phyloP scores from a whole-genome alignment of 2,888 invertebrate genomes.

The Drosophila anomalata region DNA sequence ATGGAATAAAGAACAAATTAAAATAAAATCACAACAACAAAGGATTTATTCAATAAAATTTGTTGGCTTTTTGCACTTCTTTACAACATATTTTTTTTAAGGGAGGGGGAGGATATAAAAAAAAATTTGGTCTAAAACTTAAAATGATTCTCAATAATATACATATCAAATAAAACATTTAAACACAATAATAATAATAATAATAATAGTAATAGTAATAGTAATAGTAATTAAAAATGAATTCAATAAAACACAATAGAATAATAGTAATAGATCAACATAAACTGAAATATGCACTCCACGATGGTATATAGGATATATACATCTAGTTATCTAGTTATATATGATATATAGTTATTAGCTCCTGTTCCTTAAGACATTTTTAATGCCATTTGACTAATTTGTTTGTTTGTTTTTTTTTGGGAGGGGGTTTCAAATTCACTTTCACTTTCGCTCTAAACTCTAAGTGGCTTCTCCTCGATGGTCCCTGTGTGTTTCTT shows the following conservation, averaged over 20 bases:
- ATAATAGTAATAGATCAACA: conserved; percentile 30
- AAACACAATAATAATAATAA: conserved; percentile 51
- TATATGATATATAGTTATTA: conserved; percentile 3
- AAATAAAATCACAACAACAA: conserved; percentile 68
- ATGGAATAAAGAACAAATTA: conserved; percentile 8
- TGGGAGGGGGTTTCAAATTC: background rate
- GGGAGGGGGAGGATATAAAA: background rate
- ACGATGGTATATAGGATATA: background rate
- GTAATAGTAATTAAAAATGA: conserved; percentile 34
- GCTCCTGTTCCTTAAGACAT: conserved; percentile 10
- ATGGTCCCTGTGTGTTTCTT: conserved; percentile 20
- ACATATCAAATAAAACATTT: conserved; percentile 55
- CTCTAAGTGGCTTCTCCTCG: background rate
- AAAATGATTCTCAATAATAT: conserved; percentile 38
- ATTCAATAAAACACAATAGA: conserved; percentile 9
- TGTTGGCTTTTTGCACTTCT: conserved; percentile 31
- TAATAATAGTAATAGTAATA: conserved; percentile 26
- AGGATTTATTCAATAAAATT: conserved; percentile 60
- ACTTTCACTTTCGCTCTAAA: conserved; percentile 3
- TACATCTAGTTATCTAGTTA: background rate
- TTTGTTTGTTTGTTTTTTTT: background rate
- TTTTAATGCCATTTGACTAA: conserved; percentile 35
- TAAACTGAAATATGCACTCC: conserved; percentile 44
- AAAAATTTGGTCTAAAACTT: conserved; percentile 57
- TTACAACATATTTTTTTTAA: conserved; percentile 10